Evolutionary conservation across 2,888 invertebrate species (phyloP).

Genomic region (Tachystola acroxantha): DNA sequence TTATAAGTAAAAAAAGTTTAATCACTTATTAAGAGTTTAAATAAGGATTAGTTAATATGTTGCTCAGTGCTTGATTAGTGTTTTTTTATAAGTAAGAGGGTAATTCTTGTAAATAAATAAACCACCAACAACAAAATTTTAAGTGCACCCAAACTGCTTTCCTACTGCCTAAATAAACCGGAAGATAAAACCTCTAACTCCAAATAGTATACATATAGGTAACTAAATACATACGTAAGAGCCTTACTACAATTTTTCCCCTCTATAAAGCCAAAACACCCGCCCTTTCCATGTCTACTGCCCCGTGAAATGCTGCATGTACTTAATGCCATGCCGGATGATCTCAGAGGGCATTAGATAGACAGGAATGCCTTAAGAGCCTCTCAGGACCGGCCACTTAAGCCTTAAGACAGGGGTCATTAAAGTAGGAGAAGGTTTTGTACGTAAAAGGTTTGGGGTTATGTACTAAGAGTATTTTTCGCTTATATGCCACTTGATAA

Average conservation of each 20-base stretch:
- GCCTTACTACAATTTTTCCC: slow-evolving; percentile 5
- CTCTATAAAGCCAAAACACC: slow-evolving; percentile 9
- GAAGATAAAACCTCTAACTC: too few species aligned
- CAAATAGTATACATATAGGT: background rate
- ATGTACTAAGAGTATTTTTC: too few species aligned
- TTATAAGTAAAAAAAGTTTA: too few species aligned
- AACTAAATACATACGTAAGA: background rate
- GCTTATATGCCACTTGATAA: too few species aligned
- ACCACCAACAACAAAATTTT: background rate
- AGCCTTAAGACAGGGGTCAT: slow-evolving; percentile 29
- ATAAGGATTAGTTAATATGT: too few species aligned
- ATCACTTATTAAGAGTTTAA: too few species aligned
- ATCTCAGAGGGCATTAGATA: slow-evolving; percentile 13
- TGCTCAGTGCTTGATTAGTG: too few species aligned
- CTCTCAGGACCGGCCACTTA: slow-evolving; percentile 14
- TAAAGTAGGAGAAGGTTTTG: slow-evolving; percentile 19
- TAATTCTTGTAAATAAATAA: too few species aligned
- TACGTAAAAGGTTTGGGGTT: background rate
- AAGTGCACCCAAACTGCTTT: background rate
- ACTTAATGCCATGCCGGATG: slow-evolving; percentile 29
- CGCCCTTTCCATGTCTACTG: slow-evolving; percentile 42
- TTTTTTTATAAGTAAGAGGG: too few species aligned
- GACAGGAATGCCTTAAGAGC: slow-evolving; percentile 11
- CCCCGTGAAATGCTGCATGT: slow-evolving; percentile 28
- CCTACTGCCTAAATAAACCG: too few species aligned